Base-by-base conservation (phyloP, 2,113 vertebrate genomes). In the Perca fluviatilis region DNA sequence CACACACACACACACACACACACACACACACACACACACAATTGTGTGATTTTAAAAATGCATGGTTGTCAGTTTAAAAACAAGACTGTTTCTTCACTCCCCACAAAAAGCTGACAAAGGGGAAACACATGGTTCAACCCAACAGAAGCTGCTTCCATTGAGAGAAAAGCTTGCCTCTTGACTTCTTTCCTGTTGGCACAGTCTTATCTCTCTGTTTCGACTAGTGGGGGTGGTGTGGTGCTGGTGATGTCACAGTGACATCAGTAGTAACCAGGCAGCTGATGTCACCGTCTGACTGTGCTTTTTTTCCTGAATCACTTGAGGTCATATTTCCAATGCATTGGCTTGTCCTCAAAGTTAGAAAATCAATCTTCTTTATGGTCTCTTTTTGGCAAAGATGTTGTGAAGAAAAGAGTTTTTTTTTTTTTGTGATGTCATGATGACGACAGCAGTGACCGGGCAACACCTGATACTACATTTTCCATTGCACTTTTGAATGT, bases 211-310 rank as follows among this genome's bases (percentile, higher is more conserved):
- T 51, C 8, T 0, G 10, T 15, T 56, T 33, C 4, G 18, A 30
- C 3, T 1, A 12, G 12, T 21, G 21, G 0, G 23, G 46, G 4
- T 8, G 27, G 5, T 0, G 5, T 8, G 19, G 6, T 30, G 58
- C 5, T 25, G 23, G 25, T 47, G 76, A 62, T 14, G 19, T 73
- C 78, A 73, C 0, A 0, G 62, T 74, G 75, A 80, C 74, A 61
- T 87, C 67, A 87, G 9, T 1, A 53, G 77, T 79, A 69, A 58
- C 82, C 65, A 47, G 78, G 75, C 69, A 74, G 63, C 15, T 15
- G 0, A 56, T 11, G 5, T 19, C 21, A 8, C 4, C 6, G 43
- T 33, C 15, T 40, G 49, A 47, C 25, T 12, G 27, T 21, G 14
- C 0, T 21, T 43, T 43, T 43, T 43, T 33, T 5, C 30, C 3